phyloP scores from a whole-genome alignment of 2,113 vertebrate species.

The Gymnocephalus cernua region DNA sequence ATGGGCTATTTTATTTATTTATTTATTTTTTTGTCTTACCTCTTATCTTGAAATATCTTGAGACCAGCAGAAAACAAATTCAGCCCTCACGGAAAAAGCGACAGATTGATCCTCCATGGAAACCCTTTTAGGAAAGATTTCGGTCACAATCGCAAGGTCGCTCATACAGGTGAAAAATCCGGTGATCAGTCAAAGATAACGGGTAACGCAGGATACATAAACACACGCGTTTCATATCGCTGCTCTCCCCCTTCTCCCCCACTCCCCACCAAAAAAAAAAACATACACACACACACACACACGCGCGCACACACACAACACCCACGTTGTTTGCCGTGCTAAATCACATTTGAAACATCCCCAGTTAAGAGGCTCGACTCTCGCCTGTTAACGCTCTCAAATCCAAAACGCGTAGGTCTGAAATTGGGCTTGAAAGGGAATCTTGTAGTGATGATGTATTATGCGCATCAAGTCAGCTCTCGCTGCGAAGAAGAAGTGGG shows the following conservation, averaged over 20 bases:
- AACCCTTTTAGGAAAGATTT: slow-evolving; percentile 59
- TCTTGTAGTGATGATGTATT: slow-evolving; percentile 69
- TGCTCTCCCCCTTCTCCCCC: slow-evolving; percentile 59
- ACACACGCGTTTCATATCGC: slow-evolving; percentile 74
- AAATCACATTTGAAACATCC: slow-evolving; percentile 73
- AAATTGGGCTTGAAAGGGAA: slow-evolving; percentile 36
- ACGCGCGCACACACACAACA: slow-evolving; percentile 62
- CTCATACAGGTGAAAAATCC: slow-evolving; percentile 75
- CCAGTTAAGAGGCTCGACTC: slow-evolving; percentile 45
- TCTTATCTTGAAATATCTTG: slow-evolving; percentile 77
- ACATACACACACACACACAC: neutral
- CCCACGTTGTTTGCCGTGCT: slow-evolving; percentile 78
- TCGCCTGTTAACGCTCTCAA: slow-evolving; percentile 41
- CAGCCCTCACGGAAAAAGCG: slow-evolving; percentile 63
- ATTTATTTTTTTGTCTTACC: slow-evolving; percentile 63
- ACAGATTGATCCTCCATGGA: slow-evolving; percentile 73
- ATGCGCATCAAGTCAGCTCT: slow-evolving; percentile 75
- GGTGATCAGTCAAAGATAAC: slow-evolving; percentile 61
- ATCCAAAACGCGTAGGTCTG: slow-evolving; percentile 52
- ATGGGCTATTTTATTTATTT: neutral
- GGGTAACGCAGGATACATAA: slow-evolving; percentile 56
- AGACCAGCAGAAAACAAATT: slow-evolving; percentile 60
- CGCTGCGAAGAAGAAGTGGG: slow-evolving; percentile 52
- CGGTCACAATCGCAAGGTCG: slow-evolving; percentile 74
- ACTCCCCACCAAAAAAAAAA: slow-evolving; percentile 59